phyloP scores from a whole-genome alignment of 2,113 vertebrate species.

The rat (Rattus norvegicus) region GRCr8 NC_086023.1:43595001-43595500 shows the following conservation, averaged over 20 bases:
- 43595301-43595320: neutral
- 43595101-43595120: neutral
- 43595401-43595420: neutral
- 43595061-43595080: neutral
- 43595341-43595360: neutral
- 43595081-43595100: neutral
- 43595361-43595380: neutral
- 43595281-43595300: neutral
- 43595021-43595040: neutral
- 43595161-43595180: neutral
- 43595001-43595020: neutral
- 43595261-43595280: neutral
- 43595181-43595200: neutral
- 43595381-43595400: neutral
- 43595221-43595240: neutral
- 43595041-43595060: neutral
- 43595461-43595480: neutral
- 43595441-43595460: neutral
- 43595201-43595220: neutral
- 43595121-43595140: neutral
- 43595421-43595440: neutral
- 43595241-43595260: neutral
- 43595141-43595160: neutral
- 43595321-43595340: neutral
- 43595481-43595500: neutral